Conservation (phyloP, 1,140 invertebrate genomes). For the Papilio glaucus region DNA sequence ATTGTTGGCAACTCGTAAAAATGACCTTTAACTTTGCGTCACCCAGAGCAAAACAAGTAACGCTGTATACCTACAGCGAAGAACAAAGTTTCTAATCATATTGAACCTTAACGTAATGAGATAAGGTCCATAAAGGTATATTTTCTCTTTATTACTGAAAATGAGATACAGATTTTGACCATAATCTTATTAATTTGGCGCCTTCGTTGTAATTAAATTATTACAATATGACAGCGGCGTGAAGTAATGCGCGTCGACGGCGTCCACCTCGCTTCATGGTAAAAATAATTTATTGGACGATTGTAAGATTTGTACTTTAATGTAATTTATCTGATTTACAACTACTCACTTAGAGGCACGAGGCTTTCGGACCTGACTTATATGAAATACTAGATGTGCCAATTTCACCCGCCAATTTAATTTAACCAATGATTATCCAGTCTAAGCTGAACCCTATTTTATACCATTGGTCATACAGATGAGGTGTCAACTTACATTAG, state of each 20-base stretch:
- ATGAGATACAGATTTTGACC: neutral
- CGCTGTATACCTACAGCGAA: neutral
- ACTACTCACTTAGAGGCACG: neutral
- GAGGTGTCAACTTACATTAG: no score
- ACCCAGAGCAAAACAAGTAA: neutral
- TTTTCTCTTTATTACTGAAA: neutral
- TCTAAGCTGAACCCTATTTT: no score
- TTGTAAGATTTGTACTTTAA: neutral
- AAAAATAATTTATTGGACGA: neutral
- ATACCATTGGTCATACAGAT: no score
- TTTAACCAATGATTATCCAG: no score
- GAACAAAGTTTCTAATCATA: neutral
- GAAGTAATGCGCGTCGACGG: neutral
- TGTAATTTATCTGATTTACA: neutral
- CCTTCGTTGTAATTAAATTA: conserved; percentile 12
- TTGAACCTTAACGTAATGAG: neutral
- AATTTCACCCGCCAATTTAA: no score
- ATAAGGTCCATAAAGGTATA: neutral
- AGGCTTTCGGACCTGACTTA: neutral
- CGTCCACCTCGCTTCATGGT: neutral
- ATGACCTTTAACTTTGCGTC: neutral
- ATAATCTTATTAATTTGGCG: conserved; percentile 10
- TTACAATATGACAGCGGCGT: conserved; percentile 12
- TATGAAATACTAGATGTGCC: no score
- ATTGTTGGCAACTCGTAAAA: conserved; percentile 8